Evolutionary conservation across 2,797 vertebrate genomes (phyloP), one percentile per base, ranked within the genome.

Genomic region (Salmo trutta): DNA sequence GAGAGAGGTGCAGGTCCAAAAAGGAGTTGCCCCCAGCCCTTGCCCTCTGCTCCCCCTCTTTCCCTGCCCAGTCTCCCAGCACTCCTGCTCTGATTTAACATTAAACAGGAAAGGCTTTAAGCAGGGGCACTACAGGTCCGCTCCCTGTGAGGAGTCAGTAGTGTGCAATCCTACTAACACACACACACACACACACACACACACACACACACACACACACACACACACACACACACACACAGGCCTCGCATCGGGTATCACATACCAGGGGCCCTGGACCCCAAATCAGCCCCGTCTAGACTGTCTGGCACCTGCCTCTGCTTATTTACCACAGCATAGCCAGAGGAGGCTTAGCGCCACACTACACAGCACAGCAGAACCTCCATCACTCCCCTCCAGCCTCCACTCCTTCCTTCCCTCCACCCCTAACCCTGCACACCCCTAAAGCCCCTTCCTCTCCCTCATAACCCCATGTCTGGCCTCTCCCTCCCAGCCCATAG

Each of bases 221-320:
- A 71, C 27, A 62, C 66, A 59, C 67, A 65, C n/a, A 16, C 52
- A 62, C 65, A 74, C 64, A 74, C 65, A 68, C 64, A 59, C 47
- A 68, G 71, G 94, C 95, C 95, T 96, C 95, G 95, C 93, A 91
- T 94, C 91, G 95, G 95, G 96, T 98, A 99, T 98, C 97, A 96
- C 95, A 96, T 98, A 96, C 96, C 97, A 96, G 94, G 95, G 94
- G 93, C 93, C 93, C 95, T 91, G 87, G 90, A 93, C 94, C 93
- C 96, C 95, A 92, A 95, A 97, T 97, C 96, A 96, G 81, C 93
- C 84, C 90, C 91, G 97, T 98, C 97, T 98, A 99, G 97, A 99
- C 97, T 97, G 96, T 96, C 96, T 97, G 97, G 97, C 97, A 98
- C 97, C 97, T 97, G 97, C 94, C 94, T 97, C 95, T 95, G 96